These are phyloP conservation scores for Hassar affinis DNA, from an alignment of 2,113 vertebrate genomes.

Conservation along the genomic window DNA sequence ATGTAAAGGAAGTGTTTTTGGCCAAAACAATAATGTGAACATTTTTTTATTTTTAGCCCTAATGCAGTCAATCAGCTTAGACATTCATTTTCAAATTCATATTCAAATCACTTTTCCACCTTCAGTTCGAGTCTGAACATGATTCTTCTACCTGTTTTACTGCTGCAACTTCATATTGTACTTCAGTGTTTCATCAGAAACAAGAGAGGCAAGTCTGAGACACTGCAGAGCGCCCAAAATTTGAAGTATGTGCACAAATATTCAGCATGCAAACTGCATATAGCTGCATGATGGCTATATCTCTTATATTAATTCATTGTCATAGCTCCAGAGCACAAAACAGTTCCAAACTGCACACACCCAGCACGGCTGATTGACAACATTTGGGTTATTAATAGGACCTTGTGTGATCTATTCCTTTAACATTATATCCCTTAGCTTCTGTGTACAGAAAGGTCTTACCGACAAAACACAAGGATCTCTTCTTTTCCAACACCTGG, in stretches of 20 bases:
- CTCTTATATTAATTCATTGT: too few species aligned
- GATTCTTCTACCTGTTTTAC: neutral
- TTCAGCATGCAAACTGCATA: neutral
- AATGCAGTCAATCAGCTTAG: neutral
- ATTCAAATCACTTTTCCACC: neutral
- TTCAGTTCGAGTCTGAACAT: neutral
- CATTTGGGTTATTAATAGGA: neutral
- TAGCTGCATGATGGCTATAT: neutral
- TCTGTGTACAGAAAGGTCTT: conserved; percentile 56
- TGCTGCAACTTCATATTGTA: neutral
- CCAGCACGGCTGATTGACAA: neutral
- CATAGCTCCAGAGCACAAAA: neutral
- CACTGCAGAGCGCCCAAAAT: neutral
- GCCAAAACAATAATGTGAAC: too few species aligned
- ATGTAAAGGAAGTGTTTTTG: neutral
- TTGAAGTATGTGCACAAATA: neutral
- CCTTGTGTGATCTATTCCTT: neutral
- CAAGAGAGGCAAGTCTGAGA: neutral
- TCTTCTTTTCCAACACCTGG: conserved; percentile 88
- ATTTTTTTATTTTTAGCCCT: neutral
- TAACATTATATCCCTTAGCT: neutral
- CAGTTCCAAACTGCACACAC: neutral
- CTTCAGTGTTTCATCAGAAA: neutral
- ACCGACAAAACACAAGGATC: conserved; percentile 91
- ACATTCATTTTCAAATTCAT: neutral